Conservation (phyloP, 2,113 vertebrate genomes). For the Pao palembangensis region DNA sequence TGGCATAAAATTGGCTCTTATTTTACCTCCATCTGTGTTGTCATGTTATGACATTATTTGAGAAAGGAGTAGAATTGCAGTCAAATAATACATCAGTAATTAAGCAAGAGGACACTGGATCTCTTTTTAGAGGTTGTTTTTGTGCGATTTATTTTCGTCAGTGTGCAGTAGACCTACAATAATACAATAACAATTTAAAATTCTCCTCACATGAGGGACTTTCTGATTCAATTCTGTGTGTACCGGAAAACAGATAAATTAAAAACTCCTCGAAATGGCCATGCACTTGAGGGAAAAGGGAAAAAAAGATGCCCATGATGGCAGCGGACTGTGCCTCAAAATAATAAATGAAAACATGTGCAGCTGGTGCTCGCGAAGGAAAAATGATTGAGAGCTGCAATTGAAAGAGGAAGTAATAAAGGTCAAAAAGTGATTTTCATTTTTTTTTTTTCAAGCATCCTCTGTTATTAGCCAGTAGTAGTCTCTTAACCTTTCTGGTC, state of each 20-base stretch:
- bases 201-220: no score
- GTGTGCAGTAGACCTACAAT: no score
- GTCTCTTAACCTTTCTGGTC: conserved; percentile 63
- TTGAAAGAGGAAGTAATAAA: conserved; percentile 67
- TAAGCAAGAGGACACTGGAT: background rate
- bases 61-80: background rate
- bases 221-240: background rate
- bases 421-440: conserved; percentile 62
- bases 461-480: conserved; percentile 62
- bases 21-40: no score
- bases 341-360: conserved; percentile 65
- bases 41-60: no score
- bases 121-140: no score
- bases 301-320: background rate
- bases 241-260: background rate
- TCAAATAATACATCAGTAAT: background rate
- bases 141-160: no score
- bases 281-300: background rate
- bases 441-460: conserved; percentile 57
- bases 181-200: no score
- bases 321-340: conserved; percentile 26
- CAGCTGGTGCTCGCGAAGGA: conserved; percentile 23
- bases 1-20: no score
- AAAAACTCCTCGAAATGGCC: no score
- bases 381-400: conserved; percentile 59